Conservation (phyloP, 1,140 invertebrate genomes). For the Bombus pyrosoma region DNA sequence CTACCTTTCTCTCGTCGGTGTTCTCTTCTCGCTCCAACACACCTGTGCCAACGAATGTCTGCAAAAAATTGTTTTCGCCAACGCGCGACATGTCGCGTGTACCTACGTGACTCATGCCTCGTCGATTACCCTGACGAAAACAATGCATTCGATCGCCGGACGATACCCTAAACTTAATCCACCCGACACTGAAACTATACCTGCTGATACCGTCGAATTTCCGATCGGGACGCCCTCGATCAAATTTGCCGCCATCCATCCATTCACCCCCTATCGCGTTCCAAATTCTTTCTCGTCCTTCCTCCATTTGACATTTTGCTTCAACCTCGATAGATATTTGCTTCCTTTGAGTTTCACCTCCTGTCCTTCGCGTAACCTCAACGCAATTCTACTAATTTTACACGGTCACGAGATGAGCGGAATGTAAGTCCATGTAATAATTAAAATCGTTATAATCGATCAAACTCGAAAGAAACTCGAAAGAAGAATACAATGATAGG, state of each 20-base stretch:
- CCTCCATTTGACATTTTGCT: not conserved
- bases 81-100: conserved; percentile 21
- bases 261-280: not conserved
- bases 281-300: not conserved
- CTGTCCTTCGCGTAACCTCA: not conserved
- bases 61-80: conserved; percentile 66
- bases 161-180: not conserved
- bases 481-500: no score
- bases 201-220: not conserved
- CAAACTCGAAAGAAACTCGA: no score
- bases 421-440: no score
- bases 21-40: conserved; percentile 15
- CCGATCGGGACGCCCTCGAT: not conserved
- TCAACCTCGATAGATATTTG: not conserved
- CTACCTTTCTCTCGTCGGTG: not conserved
- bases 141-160: not conserved
- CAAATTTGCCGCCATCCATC: not conserved
- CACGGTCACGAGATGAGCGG: not conserved
- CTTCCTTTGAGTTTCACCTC: not conserved
- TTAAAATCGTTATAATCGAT: not conserved
- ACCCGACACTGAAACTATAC: not conserved
- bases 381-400: not conserved
- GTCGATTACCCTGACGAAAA: conserved; percentile 1
- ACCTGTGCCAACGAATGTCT: conserved; percentile 29
- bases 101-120: conserved; percentile 11